Percentiles rank a stretch among this genome's conserved stretches.
phyloP scores from a whole-genome alignment of 2,113 vertebrate genomes.

The human (Homo sapiens) region DNA sequence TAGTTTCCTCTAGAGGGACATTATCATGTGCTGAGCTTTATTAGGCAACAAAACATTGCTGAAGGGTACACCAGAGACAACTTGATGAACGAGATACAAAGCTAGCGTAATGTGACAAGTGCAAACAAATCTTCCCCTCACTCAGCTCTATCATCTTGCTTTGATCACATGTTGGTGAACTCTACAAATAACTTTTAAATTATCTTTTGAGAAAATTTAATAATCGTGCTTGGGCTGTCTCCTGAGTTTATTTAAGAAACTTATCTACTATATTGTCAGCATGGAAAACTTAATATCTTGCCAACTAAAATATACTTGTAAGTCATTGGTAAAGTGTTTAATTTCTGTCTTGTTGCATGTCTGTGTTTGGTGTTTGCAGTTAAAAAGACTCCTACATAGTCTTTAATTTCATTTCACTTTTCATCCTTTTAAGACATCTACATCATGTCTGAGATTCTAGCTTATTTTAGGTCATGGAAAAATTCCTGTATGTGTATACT shows the following conservation, averaged over 20 bases:
- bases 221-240: slow-evolving; percentile 29
- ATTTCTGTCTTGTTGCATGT: slow-evolving; percentile 27
- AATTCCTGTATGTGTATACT: not conserved
- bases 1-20: not conserved
- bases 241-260: slow-evolving; percentile 61
- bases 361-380: slow-evolving; percentile 10
- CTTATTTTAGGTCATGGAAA: slow-evolving; percentile 16
- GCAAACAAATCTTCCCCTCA: not conserved
- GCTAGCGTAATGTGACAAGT: not conserved
- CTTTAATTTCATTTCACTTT: not conserved
- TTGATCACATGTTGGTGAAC: not conserved
- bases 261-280: slow-evolving; percentile 56
- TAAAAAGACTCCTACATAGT: not conserved
- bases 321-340: slow-evolving; percentile 26
- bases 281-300: slow-evolving; percentile 62
- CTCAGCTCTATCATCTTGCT: not conserved
- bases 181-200: slow-evolving; percentile 37
- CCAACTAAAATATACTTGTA: slow-evolving; percentile 55
- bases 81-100: not conserved
- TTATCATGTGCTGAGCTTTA: not conserved
- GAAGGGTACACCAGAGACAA: not conserved
- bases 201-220: slow-evolving; percentile 56
- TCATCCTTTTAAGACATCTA: not conserved
- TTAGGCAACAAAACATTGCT: not conserved
- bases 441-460: not conserved